Evolutionary conservation across 1,140 invertebrate species (phyloP).

Genomic region (Papilio polyxenes): DNA sequence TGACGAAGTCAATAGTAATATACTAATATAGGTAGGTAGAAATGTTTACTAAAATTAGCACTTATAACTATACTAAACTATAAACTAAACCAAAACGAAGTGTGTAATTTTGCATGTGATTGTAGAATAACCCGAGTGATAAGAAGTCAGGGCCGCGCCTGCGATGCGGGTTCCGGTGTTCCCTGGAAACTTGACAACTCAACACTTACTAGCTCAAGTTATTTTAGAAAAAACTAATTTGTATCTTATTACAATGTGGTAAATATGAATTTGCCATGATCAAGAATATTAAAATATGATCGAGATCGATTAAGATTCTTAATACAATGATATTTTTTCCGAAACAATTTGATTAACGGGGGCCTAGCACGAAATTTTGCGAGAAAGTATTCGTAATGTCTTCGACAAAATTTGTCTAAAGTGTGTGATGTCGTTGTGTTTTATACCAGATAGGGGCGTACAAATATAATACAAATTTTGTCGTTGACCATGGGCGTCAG

Average conservation of each 20-base stretch:
- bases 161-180: slow-evolving; percentile 61
- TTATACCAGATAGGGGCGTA: too few relatives aligned
- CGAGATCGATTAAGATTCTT: background rate
- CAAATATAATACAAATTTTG: too few relatives aligned
- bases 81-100: too few relatives aligned
- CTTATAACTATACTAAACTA: too few relatives aligned
- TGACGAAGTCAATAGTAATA: too few relatives aligned
- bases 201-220: background rate
- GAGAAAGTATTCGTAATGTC: background rate
- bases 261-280: slow-evolving; percentile 2
- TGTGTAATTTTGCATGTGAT: slow-evolving; percentile 1
- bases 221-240: background rate
- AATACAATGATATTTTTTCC: background rate
- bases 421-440: too few relatives aligned
- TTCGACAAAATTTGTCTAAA: background rate
- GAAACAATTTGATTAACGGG: background rate
- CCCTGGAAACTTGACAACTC: slow-evolving; percentile 42
- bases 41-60: too few relatives aligned
- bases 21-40: too few relatives aligned
- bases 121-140: slow-evolving; percentile 48
- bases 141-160: slow-evolving; percentile 56
- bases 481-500: too few relatives aligned
- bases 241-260: background rate
- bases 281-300: background rate
- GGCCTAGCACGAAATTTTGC: too few relatives aligned